A percentile compares a stretch with the other conserved stretches of the same genome.
phyloP scores from a whole-genome alignment of 2,797 vertebrate species.

The Diplodus puntazzo region DNA sequence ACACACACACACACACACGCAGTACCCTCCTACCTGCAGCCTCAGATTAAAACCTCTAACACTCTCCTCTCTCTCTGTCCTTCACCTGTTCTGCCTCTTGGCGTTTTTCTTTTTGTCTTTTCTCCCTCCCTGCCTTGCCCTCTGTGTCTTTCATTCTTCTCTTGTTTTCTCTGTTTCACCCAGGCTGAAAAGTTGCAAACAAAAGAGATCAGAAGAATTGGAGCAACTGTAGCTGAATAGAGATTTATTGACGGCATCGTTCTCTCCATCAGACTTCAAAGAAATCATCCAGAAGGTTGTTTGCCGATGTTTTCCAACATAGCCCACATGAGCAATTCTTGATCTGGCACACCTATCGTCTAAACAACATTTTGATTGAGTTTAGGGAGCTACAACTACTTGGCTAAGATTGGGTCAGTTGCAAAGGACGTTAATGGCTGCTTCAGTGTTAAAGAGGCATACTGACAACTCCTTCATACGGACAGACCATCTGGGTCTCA shows the following conservation, averaged over 20 bases:
- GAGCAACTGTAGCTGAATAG: background rate
- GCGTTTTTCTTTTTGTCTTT: conserved; percentile 17
- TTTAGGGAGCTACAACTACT: background rate
- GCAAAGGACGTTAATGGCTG: too few species aligned
- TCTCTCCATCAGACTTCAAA: background rate
- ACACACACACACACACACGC: conserved; percentile 23
- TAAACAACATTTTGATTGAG: too few species aligned
- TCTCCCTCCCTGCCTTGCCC: background rate
- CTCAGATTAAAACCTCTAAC: conserved; percentile 62
- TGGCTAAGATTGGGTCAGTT: background rate
- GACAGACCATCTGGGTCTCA: too few species aligned
- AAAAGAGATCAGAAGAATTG: background rate
- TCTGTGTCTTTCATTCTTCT: conserved; percentile 3
- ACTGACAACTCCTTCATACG: too few species aligned
- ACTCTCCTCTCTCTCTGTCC: conserved; percentile 46
- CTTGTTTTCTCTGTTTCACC: conserved; percentile 5
- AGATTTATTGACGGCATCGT: background rate
- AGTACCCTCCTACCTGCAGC: conserved; percentile 35
- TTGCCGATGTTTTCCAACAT: background rate
- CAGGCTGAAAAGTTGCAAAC: conserved; percentile 4
- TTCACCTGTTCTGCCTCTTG: conserved; percentile 57
- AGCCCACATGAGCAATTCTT: background rate
- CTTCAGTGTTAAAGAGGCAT: too few species aligned
- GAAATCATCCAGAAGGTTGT: background rate
- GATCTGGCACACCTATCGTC: background rate